Evolutionary conservation across 2,113 vertebrate species (phyloP), one percentile per base, ranked within the genome.

Genomic region (Circaetus cinerascens): DNA sequence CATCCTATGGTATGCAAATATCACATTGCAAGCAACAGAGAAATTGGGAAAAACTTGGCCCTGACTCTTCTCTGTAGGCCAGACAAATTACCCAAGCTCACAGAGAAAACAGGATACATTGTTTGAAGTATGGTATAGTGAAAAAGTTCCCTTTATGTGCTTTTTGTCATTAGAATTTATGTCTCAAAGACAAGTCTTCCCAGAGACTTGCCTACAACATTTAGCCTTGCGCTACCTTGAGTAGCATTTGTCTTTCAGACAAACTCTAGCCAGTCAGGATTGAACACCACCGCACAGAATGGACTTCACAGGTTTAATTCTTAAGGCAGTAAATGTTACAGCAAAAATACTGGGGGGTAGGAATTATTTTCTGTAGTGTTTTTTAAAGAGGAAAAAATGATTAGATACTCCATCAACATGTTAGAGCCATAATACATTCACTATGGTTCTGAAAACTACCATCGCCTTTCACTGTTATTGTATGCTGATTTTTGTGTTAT

Each of bases 121-220:
- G 57, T 91, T 75, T 97, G 96, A 96, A 71, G 91, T 89, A 94
- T 95, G 69, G 86, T 94, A 68, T 60, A 87, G 95, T 91, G 94
- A 93, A 94, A 93, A 97, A 93, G 84, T 93, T 95, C 84, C 81
- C 57, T 91, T 91, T 95, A 93, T 93, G 81, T 94, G 89, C 94
- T 80, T 89, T 96, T 96, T 96, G 95, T 96, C 94, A 93, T 96
- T 93, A 93, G 93, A 97, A 95, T 97, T 96, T 95, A 96, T 97
- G 94, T 95, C 94, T 91, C 67, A 62, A 67, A 95, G 96, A 89
- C 95, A 95, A 76, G 86, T 86, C 91, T 96, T 97, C 92, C 84
- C 27, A 1, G 84, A 94, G 92, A 93, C 84, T 96, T 90, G 90
- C 90, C 96, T 95, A 90, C 90, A 94, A 88, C 77, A 10, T 90